Evolutionary conservation across 2,113 vertebrate species (phyloP).

Genomic region (Datnioides undecimradiatus): DNA sequence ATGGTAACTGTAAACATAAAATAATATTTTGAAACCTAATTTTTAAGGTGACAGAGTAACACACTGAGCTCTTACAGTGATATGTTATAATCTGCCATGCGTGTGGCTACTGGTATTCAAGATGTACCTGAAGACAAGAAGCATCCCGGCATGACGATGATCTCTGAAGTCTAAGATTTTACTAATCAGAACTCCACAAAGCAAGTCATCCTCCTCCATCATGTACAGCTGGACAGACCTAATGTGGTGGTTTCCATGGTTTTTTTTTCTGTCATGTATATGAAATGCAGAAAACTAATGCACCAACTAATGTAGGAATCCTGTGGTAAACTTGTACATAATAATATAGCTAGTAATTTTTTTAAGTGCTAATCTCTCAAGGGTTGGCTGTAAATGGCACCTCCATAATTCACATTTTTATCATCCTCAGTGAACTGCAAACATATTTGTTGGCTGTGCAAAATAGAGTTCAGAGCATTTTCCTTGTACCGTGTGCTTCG

Average conservation of each 20-base stretch:
- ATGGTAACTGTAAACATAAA: slow-evolving; percentile 2
- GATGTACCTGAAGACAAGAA: slow-evolving; percentile 17
- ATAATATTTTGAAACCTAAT: slow-evolving; percentile 21
- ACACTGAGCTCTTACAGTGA: slow-evolving; percentile 9
- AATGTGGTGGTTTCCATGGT: slow-evolving; percentile 10
- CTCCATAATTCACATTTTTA: slow-evolving; percentile 38
- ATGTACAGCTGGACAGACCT: not conserved
- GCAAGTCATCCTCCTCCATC: slow-evolving; percentile 6
- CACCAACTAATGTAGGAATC: slow-evolving; percentile 81
- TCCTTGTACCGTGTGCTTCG: slow-evolving; percentile 39
- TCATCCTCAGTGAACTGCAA: slow-evolving; percentile 49
- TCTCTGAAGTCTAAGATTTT: slow-evolving; percentile 3
- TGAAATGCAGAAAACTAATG: slow-evolving; percentile 72
- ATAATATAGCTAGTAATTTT: slow-evolving; percentile 80
- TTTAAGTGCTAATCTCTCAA: slow-evolving; percentile 80
- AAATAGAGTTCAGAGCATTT: slow-evolving; percentile 29
- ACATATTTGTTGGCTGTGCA: slow-evolving; percentile 26
- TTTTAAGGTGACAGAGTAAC: not conserved
- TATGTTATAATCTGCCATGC: slow-evolving; percentile 6
- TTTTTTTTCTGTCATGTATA: slow-evolving; percentile 62
- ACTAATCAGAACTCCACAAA: slow-evolving; percentile 23
- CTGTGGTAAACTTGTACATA: slow-evolving; percentile 85
- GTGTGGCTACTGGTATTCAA: slow-evolving; percentile 3
- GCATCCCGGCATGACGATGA: slow-evolving; percentile 50
- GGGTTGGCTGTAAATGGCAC: slow-evolving; percentile 63